Evolutionary conservation across 2,888 invertebrate genomes (phyloP).

Genomic region (Camponotus fellah): DNA sequence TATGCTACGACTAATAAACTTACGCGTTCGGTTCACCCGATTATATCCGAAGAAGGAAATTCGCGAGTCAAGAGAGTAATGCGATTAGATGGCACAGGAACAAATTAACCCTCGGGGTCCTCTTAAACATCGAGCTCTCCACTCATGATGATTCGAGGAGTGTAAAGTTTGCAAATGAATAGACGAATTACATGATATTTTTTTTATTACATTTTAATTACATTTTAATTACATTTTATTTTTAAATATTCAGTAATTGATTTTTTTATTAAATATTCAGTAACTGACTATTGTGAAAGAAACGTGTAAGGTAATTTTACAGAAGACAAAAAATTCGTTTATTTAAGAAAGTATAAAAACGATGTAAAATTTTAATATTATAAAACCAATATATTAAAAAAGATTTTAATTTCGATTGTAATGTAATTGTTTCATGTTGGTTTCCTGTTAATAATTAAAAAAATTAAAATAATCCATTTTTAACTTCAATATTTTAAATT

Average conservation of each 20-base stretch:
- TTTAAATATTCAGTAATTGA: not conserved
- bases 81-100: constrained; percentile 65
- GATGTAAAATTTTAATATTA: not conserved
- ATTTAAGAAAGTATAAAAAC: not conserved
- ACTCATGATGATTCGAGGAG: constrained; percentile 17
- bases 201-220: not conserved
- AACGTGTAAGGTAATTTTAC: not conserved
- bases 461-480: not conserved
- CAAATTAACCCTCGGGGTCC: constrained; percentile 60
- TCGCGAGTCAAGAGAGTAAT: constrained; percentile 52
- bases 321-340: not conserved
- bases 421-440: not conserved
- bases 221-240: too few relatives aligned
- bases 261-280: not conserved
- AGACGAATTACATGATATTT: constrained; percentile 13
- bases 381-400: not conserved
- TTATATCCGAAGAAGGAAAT: constrained; percentile 68
- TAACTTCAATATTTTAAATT: constrained; percentile 10
- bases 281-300: not conserved
- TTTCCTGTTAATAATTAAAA: not conserved
- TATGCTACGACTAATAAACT: constrained; percentile 65
- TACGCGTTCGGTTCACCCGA: constrained; percentile 58
- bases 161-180: not conserved
- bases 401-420: not conserved
- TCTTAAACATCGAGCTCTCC: constrained; percentile 41